Conservation (phyloP, 2,113 vertebrate species). For the Dasyprocta punctata region DNA sequence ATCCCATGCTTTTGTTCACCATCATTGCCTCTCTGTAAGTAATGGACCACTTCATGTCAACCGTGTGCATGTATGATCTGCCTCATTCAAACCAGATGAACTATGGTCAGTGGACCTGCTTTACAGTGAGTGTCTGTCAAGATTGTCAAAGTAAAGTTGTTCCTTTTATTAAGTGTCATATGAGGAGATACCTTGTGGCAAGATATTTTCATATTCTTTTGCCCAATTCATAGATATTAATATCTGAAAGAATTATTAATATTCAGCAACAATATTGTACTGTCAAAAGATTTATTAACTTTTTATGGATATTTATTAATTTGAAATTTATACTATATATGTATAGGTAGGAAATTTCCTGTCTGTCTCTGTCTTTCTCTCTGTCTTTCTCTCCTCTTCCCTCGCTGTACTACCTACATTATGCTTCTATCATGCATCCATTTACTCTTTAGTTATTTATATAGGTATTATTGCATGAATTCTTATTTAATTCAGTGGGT, state of each 20-base stretch:
- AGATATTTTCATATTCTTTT: not conserved
- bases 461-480: not conserved
- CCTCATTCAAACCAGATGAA: not conserved
- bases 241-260: not conserved
- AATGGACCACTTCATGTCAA: not conserved
- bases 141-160: not conserved
- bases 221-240: not conserved
- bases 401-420: not conserved
- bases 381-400: too few relatives aligned
- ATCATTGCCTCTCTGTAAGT: not conserved
- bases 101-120: too few relatives aligned
- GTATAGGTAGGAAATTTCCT: not conserved
- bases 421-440: not conserved
- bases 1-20: not conserved
- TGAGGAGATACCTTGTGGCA: not conserved
- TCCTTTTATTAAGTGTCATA: not conserved
- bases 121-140: not conserved
- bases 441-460: not conserved
- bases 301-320: not conserved
- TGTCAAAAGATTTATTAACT: not conserved
- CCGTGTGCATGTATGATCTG: not conserved
- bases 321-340: not conserved
- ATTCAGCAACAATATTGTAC: not conserved
- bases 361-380: not conserved
- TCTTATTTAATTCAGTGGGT: not conserved